Conservation (phyloP, 1,140 invertebrate genomes). For the Drosophila hydei region DNA sequence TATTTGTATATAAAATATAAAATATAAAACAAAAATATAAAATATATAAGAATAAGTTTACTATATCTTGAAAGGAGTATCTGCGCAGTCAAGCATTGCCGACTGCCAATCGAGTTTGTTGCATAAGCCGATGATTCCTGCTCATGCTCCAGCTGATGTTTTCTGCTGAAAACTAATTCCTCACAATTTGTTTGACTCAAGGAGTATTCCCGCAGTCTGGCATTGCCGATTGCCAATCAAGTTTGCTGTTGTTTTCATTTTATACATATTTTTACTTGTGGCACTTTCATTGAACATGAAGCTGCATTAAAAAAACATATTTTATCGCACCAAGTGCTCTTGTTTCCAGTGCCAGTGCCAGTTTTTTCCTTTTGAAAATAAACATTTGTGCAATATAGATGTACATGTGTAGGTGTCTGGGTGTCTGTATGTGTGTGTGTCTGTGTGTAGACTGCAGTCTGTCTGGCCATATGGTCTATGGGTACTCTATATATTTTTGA, state of each 20-base stretch:
- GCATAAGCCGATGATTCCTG: too few relatives aligned
- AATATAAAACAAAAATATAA: too few relatives aligned
- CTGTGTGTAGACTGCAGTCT: constrained; percentile 33
- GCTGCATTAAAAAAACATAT: constrained; percentile 76
- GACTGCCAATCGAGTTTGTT: too few relatives aligned
- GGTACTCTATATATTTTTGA: constrained; percentile 57
- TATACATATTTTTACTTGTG: constrained; percentile 53
- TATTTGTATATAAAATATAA: too few relatives aligned
- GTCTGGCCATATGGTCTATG: constrained; percentile 29
- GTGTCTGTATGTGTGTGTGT: constrained; percentile 1
- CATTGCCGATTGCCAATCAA: not conserved
- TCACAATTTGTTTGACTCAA: not conserved
- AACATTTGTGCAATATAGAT: constrained; percentile 39
- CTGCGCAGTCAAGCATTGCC: too few relatives aligned
- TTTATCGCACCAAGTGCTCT: constrained; percentile 58
- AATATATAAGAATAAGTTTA: too few relatives aligned
- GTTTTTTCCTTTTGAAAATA: constrained; percentile 43
- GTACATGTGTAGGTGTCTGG: constrained; percentile 2
- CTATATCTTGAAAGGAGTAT: too few relatives aligned
- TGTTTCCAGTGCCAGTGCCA: constrained; percentile 23
- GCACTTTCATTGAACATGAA: constrained; percentile 67
- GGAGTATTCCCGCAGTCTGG: constrained; percentile 7
- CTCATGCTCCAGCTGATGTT: too few relatives aligned
- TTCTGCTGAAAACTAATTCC: not conserved
- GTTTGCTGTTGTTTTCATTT: constrained; percentile 5